Conservation (phyloP, 2,113 vertebrate genomes). For the Nothobranchius kuhntae region DNA sequence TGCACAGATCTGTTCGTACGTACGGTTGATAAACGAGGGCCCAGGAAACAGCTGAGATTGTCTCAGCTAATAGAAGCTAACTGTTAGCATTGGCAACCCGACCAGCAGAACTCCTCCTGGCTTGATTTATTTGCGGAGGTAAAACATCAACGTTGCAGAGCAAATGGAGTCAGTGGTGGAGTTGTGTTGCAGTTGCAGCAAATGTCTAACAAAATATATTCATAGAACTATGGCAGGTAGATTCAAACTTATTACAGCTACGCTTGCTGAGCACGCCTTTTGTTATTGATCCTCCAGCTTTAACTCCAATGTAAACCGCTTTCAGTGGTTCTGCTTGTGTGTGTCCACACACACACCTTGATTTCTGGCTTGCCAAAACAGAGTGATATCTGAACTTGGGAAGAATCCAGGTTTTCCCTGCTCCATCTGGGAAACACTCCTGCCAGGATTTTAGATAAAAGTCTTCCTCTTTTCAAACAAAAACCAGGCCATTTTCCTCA, state of each 20-base stretch:
- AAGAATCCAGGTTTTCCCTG: conserved; percentile 61
- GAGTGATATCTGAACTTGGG: conserved; percentile 60
- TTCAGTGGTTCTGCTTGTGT: conserved; percentile 52
- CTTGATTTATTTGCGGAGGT: too few species aligned
- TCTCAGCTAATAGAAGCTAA: too few species aligned
- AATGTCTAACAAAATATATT: too few species aligned
- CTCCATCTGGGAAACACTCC: conserved; percentile 65
- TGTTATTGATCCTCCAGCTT: conserved; percentile 31
- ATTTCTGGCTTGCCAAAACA: conserved; percentile 46
- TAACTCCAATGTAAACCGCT: conserved; percentile 63
- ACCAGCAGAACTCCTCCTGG: too few species aligned
- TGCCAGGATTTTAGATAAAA: conserved; percentile 62
- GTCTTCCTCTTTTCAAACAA: conserved; percentile 32
- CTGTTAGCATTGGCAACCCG: too few species aligned
- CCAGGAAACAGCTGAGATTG: too few species aligned
- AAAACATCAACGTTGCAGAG: too few species aligned
- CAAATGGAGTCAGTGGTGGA: too few species aligned
- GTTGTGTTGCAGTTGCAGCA: too few species aligned
- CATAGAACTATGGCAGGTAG: too few species aligned
- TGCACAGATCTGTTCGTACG: too few species aligned
- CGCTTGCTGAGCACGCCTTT: conserved; percentile 26
- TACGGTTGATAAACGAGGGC: too few species aligned
- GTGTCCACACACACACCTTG: conserved; percentile 55
- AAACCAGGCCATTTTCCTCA: conserved; percentile 49
- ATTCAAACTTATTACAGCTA: neutral